A percentile compares a stretch with the other conserved stretches of the same genome.
phyloP scores from a whole-genome alignment of 2,888 invertebrate species.

The Campaea margaritaria region DNA sequence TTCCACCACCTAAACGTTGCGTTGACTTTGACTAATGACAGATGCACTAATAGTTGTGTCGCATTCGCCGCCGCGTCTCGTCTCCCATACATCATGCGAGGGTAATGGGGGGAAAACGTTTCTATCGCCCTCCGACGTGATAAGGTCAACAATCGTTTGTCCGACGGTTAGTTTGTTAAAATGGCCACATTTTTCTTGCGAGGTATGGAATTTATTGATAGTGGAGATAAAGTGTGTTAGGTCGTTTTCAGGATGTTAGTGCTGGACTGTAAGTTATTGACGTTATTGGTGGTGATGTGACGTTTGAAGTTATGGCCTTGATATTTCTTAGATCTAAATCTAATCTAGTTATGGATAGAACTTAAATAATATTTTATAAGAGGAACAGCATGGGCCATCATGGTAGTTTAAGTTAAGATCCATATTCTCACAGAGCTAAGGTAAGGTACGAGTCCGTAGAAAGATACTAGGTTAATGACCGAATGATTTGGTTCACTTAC shows the following conservation, averaged over 20 bases:
- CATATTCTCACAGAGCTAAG: neutral
- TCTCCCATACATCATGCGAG: conserved; percentile 77
- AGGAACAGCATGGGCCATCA: no score
- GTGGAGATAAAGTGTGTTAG: conserved; percentile 29
- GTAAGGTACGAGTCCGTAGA: no score
- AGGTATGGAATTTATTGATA: conserved; percentile 41
- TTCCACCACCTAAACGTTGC: conserved; percentile 62
- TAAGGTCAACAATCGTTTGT: conserved; percentile 77
- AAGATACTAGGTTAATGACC: no score
- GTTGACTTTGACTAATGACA: conserved; percentile 84
- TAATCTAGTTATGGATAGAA: neutral
- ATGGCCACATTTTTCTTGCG: conserved; percentile 36
- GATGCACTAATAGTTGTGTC: conserved; percentile 85
- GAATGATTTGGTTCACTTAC: no score
- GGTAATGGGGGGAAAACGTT: conserved; percentile 77
- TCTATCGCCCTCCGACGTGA: conserved; percentile 76
- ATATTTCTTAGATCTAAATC: no score
- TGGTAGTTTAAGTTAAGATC: neutral
- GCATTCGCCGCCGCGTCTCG: conserved; percentile 62
- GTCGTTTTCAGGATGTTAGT: conserved; percentile 27
- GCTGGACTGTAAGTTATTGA: conserved; percentile 8
- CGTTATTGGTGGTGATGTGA: conserved; percentile 9
- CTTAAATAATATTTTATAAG: no score
- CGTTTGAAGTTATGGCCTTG: conserved; percentile 3
- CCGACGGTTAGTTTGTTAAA: conserved; percentile 61